A percentile compares a stretch with the other conserved stretches of the same genome.
These are phyloP conservation scores for Lithobates pipiens DNA, from an alignment of 2,797 vertebrate genomes.

Conservation along the genomic window DNA sequence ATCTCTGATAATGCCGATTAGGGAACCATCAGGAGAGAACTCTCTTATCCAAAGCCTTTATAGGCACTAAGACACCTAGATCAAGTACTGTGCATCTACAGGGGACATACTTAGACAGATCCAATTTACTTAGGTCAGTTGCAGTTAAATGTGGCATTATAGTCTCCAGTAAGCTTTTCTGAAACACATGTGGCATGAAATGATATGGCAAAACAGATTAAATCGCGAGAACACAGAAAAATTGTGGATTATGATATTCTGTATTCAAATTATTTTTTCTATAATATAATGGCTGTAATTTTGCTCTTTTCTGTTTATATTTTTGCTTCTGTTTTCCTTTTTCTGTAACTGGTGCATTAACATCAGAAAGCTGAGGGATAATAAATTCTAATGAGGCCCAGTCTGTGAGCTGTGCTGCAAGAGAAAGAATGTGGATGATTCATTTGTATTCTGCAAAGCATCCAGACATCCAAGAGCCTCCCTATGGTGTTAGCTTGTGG, in stretches of 20 bases:
- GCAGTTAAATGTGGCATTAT: conserved; percentile 45
- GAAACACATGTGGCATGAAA: not conserved
- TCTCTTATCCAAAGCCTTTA: conserved; percentile 47
- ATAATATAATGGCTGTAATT: conserved; percentile 29
- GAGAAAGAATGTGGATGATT: conserved; percentile 80
- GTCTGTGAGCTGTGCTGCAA: conserved; percentile 72
- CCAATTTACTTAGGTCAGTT: conserved; percentile 45
- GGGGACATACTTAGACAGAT: conserved; percentile 36
- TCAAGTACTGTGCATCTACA: conserved; percentile 29
- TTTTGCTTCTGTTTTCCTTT: conserved; percentile 52
- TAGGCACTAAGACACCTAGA: conserved; percentile 46
- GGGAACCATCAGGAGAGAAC: conserved; percentile 47
- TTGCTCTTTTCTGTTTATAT: not conserved
- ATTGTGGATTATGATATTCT: not conserved
- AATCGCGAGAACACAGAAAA: not conserved
- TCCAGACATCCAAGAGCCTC: conserved; percentile 79
- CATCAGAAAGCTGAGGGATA: conserved; percentile 79
- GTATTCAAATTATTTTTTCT: not conserved
- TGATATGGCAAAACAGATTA: conserved; percentile 14
- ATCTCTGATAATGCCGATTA: conserved; percentile 46
- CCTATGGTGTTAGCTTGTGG: conserved; percentile 85
- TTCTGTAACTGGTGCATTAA: conserved; percentile 79
- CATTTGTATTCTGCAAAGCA: conserved; percentile 90
- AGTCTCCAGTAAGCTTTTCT: conserved; percentile 25
- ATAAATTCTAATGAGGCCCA: conserved; percentile 82